These are phyloP conservation scores for Drosophila algonquin DNA, from an alignment of 2,888 invertebrate genomes.

Conservation along the genomic window DNA sequence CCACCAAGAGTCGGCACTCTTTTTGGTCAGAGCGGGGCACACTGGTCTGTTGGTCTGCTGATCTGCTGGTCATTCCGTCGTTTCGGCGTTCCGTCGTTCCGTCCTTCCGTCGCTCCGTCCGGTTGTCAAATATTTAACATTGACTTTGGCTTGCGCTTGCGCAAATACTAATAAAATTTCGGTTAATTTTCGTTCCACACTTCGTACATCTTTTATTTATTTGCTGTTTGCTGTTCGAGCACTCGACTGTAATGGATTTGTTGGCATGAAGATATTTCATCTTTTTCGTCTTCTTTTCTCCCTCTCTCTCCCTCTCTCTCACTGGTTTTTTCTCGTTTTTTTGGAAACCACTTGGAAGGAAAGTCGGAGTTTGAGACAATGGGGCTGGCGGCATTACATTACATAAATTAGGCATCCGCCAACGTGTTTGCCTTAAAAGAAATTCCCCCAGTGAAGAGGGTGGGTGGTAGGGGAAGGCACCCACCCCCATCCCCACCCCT, in stretches of 20 bases:
- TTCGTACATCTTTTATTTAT: conserved; percentile 70
- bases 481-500: too few species aligned
- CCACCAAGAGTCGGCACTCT: background rate
- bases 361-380: conserved; percentile 51
- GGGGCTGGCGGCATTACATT: conserved; percentile 67
- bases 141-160: conserved; percentile 80
- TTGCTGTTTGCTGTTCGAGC: conserved; percentile 68
- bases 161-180: conserved; percentile 84
- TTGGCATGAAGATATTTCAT: conserved; percentile 80
- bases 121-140: conserved; percentile 73
- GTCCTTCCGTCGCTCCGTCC: conserved; percentile 27
- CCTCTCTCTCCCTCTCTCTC: background rate
- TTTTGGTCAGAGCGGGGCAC: conserved; percentile 54
- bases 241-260: conserved; percentile 80
- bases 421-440: conserved; percentile 51
- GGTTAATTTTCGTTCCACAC: conserved; percentile 74
- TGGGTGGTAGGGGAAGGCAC: too few species aligned
- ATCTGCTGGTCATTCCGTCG: background rate
- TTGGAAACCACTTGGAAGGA: conserved; percentile 44
- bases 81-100: too few species aligned
- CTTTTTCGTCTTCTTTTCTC: conserved; percentile 40
- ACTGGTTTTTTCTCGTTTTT: conserved; percentile 23
- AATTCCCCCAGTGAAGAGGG: conserved; percentile 12
- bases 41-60: background rate
- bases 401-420: conserved; percentile 80